Conservation (phyloP, 2,113 vertebrate genomes). For the Sula dactylatra region DNA sequence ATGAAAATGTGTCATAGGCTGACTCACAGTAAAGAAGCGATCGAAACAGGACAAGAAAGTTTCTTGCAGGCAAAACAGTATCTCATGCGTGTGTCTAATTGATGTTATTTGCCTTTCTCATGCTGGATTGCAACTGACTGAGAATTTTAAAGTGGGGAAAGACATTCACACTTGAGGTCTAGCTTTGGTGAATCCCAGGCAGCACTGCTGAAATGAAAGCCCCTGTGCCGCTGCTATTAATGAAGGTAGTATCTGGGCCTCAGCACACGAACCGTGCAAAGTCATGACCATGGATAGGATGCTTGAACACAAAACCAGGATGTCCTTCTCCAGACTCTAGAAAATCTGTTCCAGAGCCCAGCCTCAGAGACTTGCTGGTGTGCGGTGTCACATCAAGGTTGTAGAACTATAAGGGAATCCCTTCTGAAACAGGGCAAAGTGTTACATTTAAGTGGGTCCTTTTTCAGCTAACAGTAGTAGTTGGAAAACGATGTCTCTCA, state of each 20-base stretch:
- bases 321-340: neutral
- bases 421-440: neutral
- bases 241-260: neutral
- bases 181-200: neutral
- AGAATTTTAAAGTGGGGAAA: neutral
- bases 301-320: neutral
- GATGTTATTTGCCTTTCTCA: neutral
- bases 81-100: neutral
- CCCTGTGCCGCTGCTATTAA: neutral
- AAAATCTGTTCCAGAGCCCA: neutral
- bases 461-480: neutral
- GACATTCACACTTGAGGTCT: neutral
- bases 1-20: constrained; percentile 35
- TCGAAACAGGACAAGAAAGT: neutral
- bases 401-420: neutral
- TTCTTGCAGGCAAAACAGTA: neutral
- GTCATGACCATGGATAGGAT: neutral
- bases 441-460: neutral
- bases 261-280: neutral
- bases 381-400: neutral
- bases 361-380: neutral
- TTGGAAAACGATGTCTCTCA: neutral
- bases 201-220: neutral
- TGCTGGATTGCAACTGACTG: neutral
- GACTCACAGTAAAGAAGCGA: constrained; percentile 3